Base-by-base conservation (phyloP, 2,797 vertebrate genomes). In the Phataginus tricuspis region DNA sequence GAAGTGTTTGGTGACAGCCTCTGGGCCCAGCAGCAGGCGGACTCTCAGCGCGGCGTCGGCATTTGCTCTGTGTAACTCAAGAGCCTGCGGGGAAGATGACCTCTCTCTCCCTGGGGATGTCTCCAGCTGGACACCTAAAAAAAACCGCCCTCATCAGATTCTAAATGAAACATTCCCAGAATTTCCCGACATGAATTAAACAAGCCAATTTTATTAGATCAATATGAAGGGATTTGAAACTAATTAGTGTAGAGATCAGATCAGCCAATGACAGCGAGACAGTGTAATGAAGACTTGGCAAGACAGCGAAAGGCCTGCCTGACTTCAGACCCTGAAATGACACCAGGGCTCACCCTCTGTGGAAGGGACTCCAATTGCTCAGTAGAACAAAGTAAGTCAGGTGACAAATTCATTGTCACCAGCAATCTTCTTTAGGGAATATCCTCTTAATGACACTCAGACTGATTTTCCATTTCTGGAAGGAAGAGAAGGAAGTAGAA, bases 261-360 rank as follows among this genome's bases (percentile, higher is more conserved):
- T 45, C 78, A 89, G 97, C 72, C 95, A 94, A 42, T 74, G 96
- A 96, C 96, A 98, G 94, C 74, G 96, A 95, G 96, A 98, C 97
- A 98, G 97, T 82, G 96, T 95, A 97, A 98, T 96, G 96, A 98
- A 97, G 98, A 96, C 80, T 96, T 86, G 92, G 90, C 59, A 64
- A 55, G 39, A 63, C 75, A 31, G 75, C 39, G 37, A 85, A 69
- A 80, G 49, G 34, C 59, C 71, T 77, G 31, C 66, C 79, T 64
- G 66, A 61, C 72, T 88, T 88, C 74, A 68, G 78, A 86, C 53
- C 34, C 31, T 80, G 55, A 72, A 74, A 64, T 49, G 86, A 61
- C n/a, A 55, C 45, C 11, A 13, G 59, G 75, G 51, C 82, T 94
- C 82, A 31, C 68, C 23, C 64, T 31, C 37, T 2, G 1, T 72